A percentile compares a stretch with the other conserved stretches of the same genome.
These are phyloP conservation scores for Hippopotamus amphibius DNA, from an alignment of 2,113 vertebrate genomes.

Conservation along the genomic window DNA sequence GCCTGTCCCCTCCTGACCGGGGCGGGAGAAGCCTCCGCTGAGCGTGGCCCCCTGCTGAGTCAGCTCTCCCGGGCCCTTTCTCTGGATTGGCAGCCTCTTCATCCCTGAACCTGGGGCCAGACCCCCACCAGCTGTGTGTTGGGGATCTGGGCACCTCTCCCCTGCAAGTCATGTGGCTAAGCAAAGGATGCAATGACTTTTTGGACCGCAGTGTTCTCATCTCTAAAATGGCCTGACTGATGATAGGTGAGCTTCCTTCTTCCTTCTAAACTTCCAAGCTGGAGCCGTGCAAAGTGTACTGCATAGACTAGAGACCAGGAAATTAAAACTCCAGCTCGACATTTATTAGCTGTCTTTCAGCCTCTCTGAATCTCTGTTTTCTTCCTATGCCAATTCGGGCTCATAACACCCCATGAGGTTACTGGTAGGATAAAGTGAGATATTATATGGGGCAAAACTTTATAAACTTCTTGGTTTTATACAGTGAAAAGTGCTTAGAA, in stretches of 20 bases:
- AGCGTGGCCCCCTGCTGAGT: not conserved
- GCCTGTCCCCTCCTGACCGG: not conserved
- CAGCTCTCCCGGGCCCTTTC: not conserved
- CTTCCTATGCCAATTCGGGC: not conserved
- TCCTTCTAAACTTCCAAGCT: not conserved
- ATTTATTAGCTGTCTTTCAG: not conserved
- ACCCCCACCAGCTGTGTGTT: too few relatives aligned
- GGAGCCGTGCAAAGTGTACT: too few relatives aligned
- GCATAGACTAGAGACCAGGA: not conserved
- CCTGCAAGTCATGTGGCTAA: not conserved
- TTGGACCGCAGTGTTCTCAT: not conserved
- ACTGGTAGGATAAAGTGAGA: not conserved
- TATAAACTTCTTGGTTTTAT: not conserved
- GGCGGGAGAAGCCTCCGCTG: not conserved
- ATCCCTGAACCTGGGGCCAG: not conserved
- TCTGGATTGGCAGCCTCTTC: not conserved
- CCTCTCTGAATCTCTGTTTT: not conserved
- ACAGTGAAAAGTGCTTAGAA: not conserved
- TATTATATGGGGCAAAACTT: not conserved
- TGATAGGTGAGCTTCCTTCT: not conserved
- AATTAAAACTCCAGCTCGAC: too few relatives aligned
- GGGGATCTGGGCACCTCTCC: not conserved
- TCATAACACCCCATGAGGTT: not conserved
- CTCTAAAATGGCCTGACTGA: not conserved
- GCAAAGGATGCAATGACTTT: not conserved